Percentiles rank a stretch among this genome's conserved stretches.
These are phyloP conservation scores for Myotis davidii DNA, from an alignment of 2,113 vertebrate species.

Conservation along the genomic window DNA sequence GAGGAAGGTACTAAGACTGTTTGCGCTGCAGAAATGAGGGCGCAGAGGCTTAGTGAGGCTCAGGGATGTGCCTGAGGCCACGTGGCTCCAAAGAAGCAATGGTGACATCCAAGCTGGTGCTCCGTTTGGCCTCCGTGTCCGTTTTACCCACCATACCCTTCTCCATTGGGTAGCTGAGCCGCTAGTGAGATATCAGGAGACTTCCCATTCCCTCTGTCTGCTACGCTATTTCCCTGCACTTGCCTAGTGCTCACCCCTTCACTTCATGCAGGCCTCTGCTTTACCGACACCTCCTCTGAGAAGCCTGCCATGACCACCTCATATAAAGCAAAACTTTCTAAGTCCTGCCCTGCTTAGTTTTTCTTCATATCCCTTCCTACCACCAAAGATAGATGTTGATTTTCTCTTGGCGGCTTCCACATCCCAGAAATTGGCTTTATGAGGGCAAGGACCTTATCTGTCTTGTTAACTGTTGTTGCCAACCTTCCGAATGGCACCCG, in stretches of 20 bases:
- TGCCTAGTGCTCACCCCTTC: accelerated
- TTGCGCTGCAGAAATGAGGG: neutral
- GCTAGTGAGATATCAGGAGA: neutral
- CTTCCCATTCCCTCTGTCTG: neutral
- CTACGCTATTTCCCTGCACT: neutral
- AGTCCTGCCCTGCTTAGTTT: neutral
- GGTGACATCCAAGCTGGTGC: accelerated
- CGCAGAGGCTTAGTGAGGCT: neutral
- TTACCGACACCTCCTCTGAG: neutral
- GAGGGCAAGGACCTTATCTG: neutral
- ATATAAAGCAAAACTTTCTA: neutral
- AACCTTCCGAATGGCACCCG: neutral
- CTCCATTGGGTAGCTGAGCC: no score
- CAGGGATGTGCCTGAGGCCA: neutral
- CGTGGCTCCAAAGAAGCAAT: neutral
- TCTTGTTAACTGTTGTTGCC: neutral
- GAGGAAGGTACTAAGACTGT: neutral
- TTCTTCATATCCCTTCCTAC: neutral
- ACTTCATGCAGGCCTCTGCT: neutral
- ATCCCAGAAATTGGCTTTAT: neutral
- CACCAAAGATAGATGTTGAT: neutral
- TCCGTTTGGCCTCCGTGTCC: no score
- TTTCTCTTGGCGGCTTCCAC: neutral
- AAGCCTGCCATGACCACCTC: neutral
- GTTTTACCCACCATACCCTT: neutral